Percentiles rank a stretch among this genome's conserved stretches.
phyloP scores from a whole-genome alignment of 2,888 invertebrate genomes.

The Hirtodrosophila duncani region DNA sequence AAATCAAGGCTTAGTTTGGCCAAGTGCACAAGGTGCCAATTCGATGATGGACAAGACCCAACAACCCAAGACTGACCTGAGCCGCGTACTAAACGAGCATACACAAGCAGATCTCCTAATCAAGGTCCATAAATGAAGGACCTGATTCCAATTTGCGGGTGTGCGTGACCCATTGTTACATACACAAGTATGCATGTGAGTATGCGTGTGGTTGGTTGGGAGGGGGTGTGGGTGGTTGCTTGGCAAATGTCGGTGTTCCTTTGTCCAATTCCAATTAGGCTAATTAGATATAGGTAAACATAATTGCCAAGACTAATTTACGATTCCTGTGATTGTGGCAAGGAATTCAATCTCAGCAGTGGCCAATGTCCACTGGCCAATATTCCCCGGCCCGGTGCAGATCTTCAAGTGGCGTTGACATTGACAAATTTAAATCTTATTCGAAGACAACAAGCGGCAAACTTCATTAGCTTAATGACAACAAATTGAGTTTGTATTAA shows the following conservation, averaged over 20 bases:
- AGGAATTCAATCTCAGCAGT: conserved; percentile 27
- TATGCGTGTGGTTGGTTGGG: too few relatives aligned
- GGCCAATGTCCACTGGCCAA: neutral
- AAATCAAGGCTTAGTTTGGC: too few relatives aligned
- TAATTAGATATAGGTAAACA: conserved; percentile 70
- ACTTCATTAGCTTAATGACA: conserved; percentile 60
- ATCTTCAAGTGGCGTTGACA: conserved; percentile 17
- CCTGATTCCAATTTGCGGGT: too few relatives aligned
- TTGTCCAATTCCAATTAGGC: conserved; percentile 67
- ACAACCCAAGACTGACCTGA: too few relatives aligned
- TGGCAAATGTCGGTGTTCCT: conserved; percentile 16
- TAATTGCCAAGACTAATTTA: conserved; percentile 65
- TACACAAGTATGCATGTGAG: too few relatives aligned
- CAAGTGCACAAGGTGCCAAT: too few relatives aligned
- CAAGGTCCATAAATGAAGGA: too few relatives aligned
- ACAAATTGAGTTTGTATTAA: conserved; percentile 46
- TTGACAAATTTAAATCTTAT: conserved; percentile 56
- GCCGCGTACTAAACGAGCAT: too few relatives aligned
- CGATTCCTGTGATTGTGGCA: conserved; percentile 39
- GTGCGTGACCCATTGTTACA: too few relatives aligned
- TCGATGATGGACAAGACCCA: too few relatives aligned
- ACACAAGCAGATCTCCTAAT: too few relatives aligned
- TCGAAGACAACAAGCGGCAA: conserved; percentile 19
- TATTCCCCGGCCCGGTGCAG: conserved; percentile 28
- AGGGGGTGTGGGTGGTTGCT: too few relatives aligned